Percentiles rank a stretch among this genome's conserved stretches.
These are phyloP conservation scores for Dioctria linearis DNA, from an alignment of 2,888 invertebrate species.

Conservation along the genomic window DNA sequence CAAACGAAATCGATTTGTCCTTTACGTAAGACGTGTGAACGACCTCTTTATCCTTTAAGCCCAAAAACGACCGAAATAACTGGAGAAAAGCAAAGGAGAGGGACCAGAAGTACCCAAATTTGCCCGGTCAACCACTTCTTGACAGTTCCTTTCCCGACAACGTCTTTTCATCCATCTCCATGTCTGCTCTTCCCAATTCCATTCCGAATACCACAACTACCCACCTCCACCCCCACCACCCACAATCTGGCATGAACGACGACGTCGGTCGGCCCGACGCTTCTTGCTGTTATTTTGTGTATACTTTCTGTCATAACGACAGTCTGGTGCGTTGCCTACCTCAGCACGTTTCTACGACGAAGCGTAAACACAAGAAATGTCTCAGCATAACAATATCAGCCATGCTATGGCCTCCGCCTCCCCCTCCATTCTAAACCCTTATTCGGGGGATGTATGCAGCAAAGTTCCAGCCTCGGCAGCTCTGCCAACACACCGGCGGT, in stretches of 20 bases:
- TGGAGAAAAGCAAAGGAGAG: slow-evolving; percentile 4
- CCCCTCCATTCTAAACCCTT: background rate
- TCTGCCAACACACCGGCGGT: slow-evolving; percentile 11
- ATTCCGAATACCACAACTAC: background rate
- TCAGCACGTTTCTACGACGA: slow-evolving; percentile 46
- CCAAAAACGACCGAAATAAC: slow-evolving; percentile 50
- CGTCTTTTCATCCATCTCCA: slow-evolving; percentile 43
- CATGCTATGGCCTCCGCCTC: background rate
- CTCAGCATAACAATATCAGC: slow-evolving; percentile 23
- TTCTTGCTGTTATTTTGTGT: slow-evolving; percentile 30
- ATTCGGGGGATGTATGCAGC: slow-evolving; percentile 12
- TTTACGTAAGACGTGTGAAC: slow-evolving; percentile 51
- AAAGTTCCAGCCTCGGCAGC: slow-evolving; percentile 18
- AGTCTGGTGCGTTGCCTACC: slow-evolving; percentile 51
- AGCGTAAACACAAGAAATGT: slow-evolving; percentile 52
- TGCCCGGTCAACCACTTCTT: slow-evolving; percentile 55
- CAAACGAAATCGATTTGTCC: slow-evolving; percentile 54
- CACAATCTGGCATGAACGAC: background rate
- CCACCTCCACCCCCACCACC: background rate
- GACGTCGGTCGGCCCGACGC: slow-evolving; percentile 15
- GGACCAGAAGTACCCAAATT: slow-evolving; percentile 51
- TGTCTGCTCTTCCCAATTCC: background rate
- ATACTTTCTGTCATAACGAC: slow-evolving; percentile 48
- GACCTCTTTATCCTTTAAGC: slow-evolving; percentile 51
- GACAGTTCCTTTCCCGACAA: slow-evolving; percentile 48